A percentile compares a stretch with the other conserved stretches of the same genome.
Evolutionary conservation across 1,140 invertebrate genomes (phyloP).

Genomic region (Drosophila nikananu): DNA sequence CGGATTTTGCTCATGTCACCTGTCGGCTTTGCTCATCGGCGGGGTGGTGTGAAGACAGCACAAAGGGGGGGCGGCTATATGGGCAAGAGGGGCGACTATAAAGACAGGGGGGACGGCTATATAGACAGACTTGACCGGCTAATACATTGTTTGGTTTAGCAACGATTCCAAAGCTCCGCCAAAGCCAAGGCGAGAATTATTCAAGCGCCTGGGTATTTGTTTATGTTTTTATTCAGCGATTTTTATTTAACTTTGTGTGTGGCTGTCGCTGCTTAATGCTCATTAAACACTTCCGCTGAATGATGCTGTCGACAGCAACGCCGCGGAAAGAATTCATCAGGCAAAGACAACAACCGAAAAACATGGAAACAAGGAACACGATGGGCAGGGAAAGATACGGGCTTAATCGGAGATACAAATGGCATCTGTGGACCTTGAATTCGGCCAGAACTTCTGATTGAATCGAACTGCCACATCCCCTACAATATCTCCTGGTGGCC

Average conservation of each 20-base stretch:
- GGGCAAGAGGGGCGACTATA: too few relatives aligned
- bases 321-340: conserved; percentile 1
- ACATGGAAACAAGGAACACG: conserved; percentile 29
- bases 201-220: conserved; percentile 8
- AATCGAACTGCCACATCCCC: too few relatives aligned
- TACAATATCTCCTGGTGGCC: background rate
- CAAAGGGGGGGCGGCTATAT: background rate
- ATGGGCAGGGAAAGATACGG: background rate
- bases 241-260: conserved; percentile 33
- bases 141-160: conserved; percentile 71
- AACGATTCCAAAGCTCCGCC: conserved; percentile 32
- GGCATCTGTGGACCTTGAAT: background rate
- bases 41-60: conserved; percentile 32
- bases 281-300: conserved; percentile 74
- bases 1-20: conserved; percentile 74
- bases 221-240: conserved; percentile 26
- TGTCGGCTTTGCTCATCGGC: conserved; percentile 74
- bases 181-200: background rate
- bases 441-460: too few relatives aligned
- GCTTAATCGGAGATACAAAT: background rate
- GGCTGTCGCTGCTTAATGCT: conserved; percentile 61
- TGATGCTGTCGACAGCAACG: conserved; percentile 27
- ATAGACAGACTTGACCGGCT: conserved; percentile 62
- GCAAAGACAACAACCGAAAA: conserved; percentile 22
- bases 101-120: background rate